These are phyloP conservation scores for Synanthedon tipuliformis DNA, from an alignment of 2,888 invertebrate genomes.

Conservation along the genomic window DNA sequence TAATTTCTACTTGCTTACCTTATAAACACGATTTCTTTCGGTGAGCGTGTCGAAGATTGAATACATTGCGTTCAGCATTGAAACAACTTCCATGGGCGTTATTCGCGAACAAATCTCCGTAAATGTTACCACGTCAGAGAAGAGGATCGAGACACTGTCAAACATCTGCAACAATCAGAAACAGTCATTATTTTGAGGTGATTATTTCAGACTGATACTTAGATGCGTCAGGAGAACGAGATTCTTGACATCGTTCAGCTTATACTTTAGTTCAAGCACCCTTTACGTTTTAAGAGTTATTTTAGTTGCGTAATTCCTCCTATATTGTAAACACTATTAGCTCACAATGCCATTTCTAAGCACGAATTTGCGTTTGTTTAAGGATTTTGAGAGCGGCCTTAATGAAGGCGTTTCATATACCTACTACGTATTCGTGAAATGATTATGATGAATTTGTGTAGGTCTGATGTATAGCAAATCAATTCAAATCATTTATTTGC, in stretches of 20 bases:
- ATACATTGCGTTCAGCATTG: slow-evolving; percentile 97
- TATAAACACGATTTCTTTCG: slow-evolving; percentile 92
- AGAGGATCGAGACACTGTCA: slow-evolving; percentile 93
- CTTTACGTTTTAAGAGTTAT: too few species aligned
- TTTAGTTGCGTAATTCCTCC: too few species aligned
- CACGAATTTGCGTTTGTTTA: neutral
- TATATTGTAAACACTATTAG: neutral
- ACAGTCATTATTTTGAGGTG: too few species aligned
- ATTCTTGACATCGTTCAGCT: too few species aligned
- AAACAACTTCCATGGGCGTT: slow-evolving; percentile 97
- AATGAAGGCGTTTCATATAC: neutral
- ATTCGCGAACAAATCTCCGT: slow-evolving; percentile 97
- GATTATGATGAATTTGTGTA: too few species aligned
- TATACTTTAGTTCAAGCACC: too few species aligned
- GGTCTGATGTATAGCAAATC: too few species aligned
- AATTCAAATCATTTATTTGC: too few species aligned
- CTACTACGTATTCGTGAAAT: too few species aligned
- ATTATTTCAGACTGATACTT: too few species aligned
- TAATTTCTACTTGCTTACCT: slow-evolving; percentile 72
- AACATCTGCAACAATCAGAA: slow-evolving; percentile 80
- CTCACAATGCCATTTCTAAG: neutral
- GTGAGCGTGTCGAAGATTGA: slow-evolving; percentile 96
- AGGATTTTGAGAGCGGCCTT: neutral
- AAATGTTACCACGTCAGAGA: slow-evolving; percentile 98
- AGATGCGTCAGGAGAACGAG: too few species aligned